Evolutionary conservation across 2,888 invertebrate genomes (phyloP), one percentile per base, ranked within the genome.

Genomic region (Acanthosoma haemorrhoidale): DNA sequence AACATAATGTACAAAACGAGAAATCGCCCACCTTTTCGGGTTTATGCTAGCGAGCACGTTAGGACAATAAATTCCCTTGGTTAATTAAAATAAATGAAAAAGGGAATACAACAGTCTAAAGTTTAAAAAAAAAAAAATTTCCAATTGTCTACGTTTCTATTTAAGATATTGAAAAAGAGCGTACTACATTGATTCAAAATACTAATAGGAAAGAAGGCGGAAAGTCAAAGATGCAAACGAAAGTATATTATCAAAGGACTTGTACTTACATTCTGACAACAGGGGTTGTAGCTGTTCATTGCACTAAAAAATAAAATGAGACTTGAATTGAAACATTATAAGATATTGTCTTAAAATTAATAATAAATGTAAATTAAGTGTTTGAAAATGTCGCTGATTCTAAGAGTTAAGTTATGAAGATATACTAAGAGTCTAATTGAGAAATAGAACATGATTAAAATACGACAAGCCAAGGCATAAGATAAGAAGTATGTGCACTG

Each of bases 211-310:
- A 51, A 25, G 29, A n/a, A 51, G 51, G 51, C 51, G 25, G 51
- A 51, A 25, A 51, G 51, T 51, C n/a, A n/a, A 51, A 51, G 51
- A 51, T 51, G 51, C 51, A 51, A 51, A 51, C 51, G 51, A n/a
- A 51, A 51, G 21, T 51, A 51, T 39, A 64, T 25, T 39, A 64
- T 64, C 64, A 64, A 41, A 61, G 39, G 38, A 39, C 38, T n/a
- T 64, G 64, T 64, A 64, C 64, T 64, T 64, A 64, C 64, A 64
- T 64, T 64, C 64, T 41, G 64, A 64, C 29, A 64, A 64, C 41
- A 64, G 64, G 8, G 64, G 64, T 39, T 25, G 39, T 15, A 39
- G 41, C 64, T 39, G 39, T 39, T 64, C 64, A 64, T 64, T 64
- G 64, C 64, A 64, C 64, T 64, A 64, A 64, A 64, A 64, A 64